Conservation (phyloP, 2,888 invertebrate genomes). For the Lasioglossum morio region DNA sequence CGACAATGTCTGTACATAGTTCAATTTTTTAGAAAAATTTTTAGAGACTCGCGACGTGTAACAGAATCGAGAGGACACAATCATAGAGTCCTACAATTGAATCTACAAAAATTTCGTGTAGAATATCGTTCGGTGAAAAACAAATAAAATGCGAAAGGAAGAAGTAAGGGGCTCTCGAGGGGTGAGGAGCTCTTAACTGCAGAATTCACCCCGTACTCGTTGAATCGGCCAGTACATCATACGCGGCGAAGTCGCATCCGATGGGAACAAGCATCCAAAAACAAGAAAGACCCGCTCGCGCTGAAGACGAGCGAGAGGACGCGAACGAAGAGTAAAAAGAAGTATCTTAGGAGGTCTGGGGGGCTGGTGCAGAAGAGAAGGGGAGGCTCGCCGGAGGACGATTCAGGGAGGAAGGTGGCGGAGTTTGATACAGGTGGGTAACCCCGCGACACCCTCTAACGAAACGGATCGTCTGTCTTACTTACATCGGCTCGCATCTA, state of each 20-base stretch:
- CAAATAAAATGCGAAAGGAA: background rate
- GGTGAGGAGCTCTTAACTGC: background rate
- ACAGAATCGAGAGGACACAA: background rate
- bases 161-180: background rate
- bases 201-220: background rate
- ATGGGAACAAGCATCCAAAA: constrained; percentile 46
- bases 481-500: constrained; percentile 74
- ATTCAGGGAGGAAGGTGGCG: constrained; percentile 55
- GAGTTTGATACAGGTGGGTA: constrained; percentile 77
- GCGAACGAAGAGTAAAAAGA: constrained; percentile 35
- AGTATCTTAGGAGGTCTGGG: background rate
- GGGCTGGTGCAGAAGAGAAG: background rate
- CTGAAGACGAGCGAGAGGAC: constrained; percentile 38
- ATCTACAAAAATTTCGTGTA: background rate
- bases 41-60: background rate
- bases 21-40: background rate
- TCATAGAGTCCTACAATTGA: background rate
- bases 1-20: background rate
- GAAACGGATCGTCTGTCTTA: constrained; percentile 80
- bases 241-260: constrained; percentile 14
- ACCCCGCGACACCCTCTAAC: constrained; percentile 75
- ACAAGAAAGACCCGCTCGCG: constrained; percentile 41
- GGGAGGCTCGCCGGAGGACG: background rate
- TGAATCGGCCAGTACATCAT: constrained; percentile 29
- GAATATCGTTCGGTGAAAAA: background rate